Percentiles rank a stretch among this genome's conserved stretches.
These are phyloP conservation scores for Ctenodactylus gundi DNA, from an alignment of 2,113 vertebrate genomes.

Conservation along the genomic window DNA sequence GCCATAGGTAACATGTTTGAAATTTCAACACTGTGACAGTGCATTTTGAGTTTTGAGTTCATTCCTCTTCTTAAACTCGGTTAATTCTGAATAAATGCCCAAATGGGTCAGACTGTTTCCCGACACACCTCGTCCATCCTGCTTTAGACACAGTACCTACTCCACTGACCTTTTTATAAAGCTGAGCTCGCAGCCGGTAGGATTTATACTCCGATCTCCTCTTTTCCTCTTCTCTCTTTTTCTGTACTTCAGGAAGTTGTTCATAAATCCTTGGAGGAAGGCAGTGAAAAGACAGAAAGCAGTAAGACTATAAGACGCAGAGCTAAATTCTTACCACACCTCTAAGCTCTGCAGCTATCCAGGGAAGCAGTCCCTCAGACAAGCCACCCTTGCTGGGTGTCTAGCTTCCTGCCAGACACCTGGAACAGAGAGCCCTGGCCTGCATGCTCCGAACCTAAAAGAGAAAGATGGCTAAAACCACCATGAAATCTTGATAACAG, in stretches of 20 bases:
- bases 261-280: slow-evolving; percentile 89
- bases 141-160: background rate
- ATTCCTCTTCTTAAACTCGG: background rate
- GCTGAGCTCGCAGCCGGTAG: slow-evolving; percentile 90
- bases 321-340: background rate
- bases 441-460: background rate
- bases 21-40: background rate
- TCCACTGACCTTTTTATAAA: slow-evolving; percentile 89
- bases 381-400: background rate
- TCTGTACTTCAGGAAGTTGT: slow-evolving; percentile 92
- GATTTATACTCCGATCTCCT: slow-evolving; percentile 87
- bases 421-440: background rate
- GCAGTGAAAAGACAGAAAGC: background rate
- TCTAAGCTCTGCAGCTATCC: background rate
- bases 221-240: slow-evolving; percentile 89
- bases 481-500: background rate
- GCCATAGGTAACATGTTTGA: background rate
- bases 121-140: background rate
- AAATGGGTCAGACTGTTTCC: background rate
- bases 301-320: background rate
- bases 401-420: background rate
- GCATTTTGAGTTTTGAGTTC: background rate
- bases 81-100: background rate
- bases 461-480: background rate
- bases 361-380: background rate